phyloP scores from a whole-genome alignment of 1,140 invertebrate genomes.

The Drosophila micromelanica region DNA sequence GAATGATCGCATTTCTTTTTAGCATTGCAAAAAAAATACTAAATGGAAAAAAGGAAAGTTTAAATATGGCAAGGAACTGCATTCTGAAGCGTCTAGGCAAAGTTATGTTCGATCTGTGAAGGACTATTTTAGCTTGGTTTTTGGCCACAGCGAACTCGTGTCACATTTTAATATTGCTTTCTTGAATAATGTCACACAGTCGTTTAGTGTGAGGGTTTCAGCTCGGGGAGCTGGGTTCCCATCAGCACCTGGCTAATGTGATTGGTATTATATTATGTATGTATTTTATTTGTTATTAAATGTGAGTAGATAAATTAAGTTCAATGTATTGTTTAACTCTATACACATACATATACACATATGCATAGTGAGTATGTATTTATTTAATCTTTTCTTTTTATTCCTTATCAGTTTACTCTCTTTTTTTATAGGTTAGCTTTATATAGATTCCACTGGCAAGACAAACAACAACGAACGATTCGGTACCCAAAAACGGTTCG shows the following conservation, averaged over 20 bases:
- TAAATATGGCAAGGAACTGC: not conserved
- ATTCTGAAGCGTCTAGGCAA: not conserved
- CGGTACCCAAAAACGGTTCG: too few species aligned
- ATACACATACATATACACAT: slow-evolving; percentile 6
- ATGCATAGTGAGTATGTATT: slow-evolving; percentile 15
- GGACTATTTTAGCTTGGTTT: slow-evolving; percentile 1
- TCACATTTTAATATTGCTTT: slow-evolving; percentile 75
- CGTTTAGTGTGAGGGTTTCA: slow-evolving; percentile 18
- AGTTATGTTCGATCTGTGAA: not conserved
- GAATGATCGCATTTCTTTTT: too few species aligned
- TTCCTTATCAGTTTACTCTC: not conserved
- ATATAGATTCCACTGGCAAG: slow-evolving; percentile 21
- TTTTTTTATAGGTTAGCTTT: not conserved
- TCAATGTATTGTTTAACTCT: slow-evolving; percentile 6
- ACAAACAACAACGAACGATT: slow-evolving; percentile 15
- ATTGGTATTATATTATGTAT: slow-evolving; percentile 40
- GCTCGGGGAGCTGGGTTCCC: not conserved
- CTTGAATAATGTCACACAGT: slow-evolving; percentile 64
- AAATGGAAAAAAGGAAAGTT: too few species aligned
- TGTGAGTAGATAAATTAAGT: slow-evolving; percentile 31
- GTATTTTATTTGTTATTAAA: slow-evolving; percentile 14
- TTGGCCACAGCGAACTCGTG: slow-evolving; percentile 54
- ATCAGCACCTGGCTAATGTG: slow-evolving; percentile 43
- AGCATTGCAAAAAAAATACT: too few species aligned
- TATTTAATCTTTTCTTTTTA: slow-evolving; percentile 12